Evolutionary conservation across 2,888 invertebrate genomes (phyloP), one percentile per base, ranked within the genome.

Genomic region (Cephus runcator): DNA sequence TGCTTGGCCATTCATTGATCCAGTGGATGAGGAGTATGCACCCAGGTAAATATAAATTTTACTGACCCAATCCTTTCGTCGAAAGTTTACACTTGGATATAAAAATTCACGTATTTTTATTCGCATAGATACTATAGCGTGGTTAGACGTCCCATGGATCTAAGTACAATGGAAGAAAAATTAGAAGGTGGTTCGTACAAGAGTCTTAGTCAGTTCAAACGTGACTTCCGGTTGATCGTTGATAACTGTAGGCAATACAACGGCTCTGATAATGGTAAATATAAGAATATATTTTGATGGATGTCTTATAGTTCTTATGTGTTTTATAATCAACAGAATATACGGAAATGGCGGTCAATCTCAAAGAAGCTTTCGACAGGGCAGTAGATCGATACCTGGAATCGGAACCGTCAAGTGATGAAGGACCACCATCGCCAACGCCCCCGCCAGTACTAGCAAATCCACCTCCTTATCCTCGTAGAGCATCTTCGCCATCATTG

Each of bases 1-100:
- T 90, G 97, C 98, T 0, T 98, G 98, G 98, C 98, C 98, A 0
- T 98, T 98, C 92, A 94, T 96, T 90, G 97, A 98, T 89, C 97
- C 98, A 0, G 98, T 98, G 1, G 97, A 98, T 87, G 98, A 98
- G 89, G 96, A 97, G 88, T 97, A 96, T 90, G 98, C 98, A 0
- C 98, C 98, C 0, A 96, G 96, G 91, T 96, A 86, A 40, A 40
- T 40, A 71, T 30, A 23, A 30, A 3, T 40, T 31, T 71, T n/a
- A 15, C 9, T 6, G 40, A 6, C 15, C 11, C 33, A 69, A 34
- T 69, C 3, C 33, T 36, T 69, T 74, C 11, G 30, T 73, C 36
- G 9, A 34, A 34, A 34, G n/a, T 6, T 68, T 76, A 31, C 33
- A 36, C 71, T 3, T 36, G 33, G 31, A 33, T 30, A 56, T 11